Evolutionary conservation across 2,888 invertebrate species (phyloP).

Genomic region (Andricus curvator): DNA sequence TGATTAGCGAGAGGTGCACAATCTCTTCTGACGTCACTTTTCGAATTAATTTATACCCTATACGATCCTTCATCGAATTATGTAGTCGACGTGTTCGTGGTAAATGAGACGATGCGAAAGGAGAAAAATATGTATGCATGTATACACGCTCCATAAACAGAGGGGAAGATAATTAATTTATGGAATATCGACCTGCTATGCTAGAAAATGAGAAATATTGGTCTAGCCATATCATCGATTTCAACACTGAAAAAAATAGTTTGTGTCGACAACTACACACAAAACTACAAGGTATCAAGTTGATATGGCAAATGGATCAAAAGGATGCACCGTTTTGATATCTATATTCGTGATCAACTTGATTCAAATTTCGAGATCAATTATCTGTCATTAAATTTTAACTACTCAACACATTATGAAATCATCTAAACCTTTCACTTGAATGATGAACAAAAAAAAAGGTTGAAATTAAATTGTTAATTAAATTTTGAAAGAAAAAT

Average conservation of each 20-base stretch:
- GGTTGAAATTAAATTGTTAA: no score
- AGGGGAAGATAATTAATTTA: not conserved
- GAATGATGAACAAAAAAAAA: no score
- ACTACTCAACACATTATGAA: no score
- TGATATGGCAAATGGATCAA: no score
- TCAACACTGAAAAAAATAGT: not conserved
- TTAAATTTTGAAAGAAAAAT: no score
- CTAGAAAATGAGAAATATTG: not conserved
- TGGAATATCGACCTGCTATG: not conserved
- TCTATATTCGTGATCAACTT: no score
- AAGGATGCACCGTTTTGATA: no score
- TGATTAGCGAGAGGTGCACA: not conserved
- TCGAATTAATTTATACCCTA: slow-evolving; percentile 19
- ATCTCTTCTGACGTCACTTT: not conserved
- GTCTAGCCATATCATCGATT: not conserved
- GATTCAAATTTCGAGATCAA: no score
- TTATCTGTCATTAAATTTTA: no score
- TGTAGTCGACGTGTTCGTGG: not conserved
- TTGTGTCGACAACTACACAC: no score
- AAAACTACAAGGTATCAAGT: no score
- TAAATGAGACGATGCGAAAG: slow-evolving; percentile 6
- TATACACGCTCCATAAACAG: not conserved
- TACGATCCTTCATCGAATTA: slow-evolving; percentile 9
- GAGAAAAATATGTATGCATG: not conserved
- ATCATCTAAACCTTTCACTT: no score